Evolutionary conservation across 2,113 vertebrate species (phyloP), one percentile per base, ranked within the genome.

Genomic region (Tachuris rubrigastra): DNA sequence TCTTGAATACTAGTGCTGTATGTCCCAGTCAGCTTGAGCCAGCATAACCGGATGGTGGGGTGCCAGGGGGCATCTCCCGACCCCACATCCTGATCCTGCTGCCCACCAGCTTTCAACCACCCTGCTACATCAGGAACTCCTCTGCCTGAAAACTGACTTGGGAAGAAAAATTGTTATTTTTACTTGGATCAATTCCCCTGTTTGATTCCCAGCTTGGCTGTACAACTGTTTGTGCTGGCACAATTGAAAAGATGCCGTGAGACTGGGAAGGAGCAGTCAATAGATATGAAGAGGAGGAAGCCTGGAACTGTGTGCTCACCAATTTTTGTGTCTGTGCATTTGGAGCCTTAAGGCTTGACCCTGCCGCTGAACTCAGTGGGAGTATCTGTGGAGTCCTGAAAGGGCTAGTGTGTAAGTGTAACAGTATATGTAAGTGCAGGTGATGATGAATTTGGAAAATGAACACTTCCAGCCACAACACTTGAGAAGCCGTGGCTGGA

Each of bases 151-250:
- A 93, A 86, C 12, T 66, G 63, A 69, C 79, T 58, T 88, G 56
- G 20, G 4, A 31, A 62, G 52, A 23, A 59, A 53, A 44, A 15
- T 22, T 55, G 19, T 44, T 95, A 79, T 83, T 95, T 95, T 93
- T 93, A 92, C 25, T 58, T 71, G 41, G 59, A 93, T 96, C 88
- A 62, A 46, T 97, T 90, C 4, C n/a, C 9, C 12, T 65, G 5
- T 96, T 78, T 62, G 72, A 76, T 85, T 88, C 63, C 42, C 59
- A 80, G 42, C 28, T 46, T 0, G 42, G 50, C 50, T 39, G 9
- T 53, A 85, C 31, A 76, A 85, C 80, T 90, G 71, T 93, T 96
- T 96, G 55, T 4, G 10, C 79, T 95, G 83, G 76, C 76, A 52
- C 46, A 89, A 58, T 6, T 76, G 50, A 71, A 87, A 89, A 50